Evolutionary conservation across 1,140 invertebrate genomes (phyloP), one percentile per base, ranked within the genome.

Genomic region (Schlechtendalia chinensis): DNA sequence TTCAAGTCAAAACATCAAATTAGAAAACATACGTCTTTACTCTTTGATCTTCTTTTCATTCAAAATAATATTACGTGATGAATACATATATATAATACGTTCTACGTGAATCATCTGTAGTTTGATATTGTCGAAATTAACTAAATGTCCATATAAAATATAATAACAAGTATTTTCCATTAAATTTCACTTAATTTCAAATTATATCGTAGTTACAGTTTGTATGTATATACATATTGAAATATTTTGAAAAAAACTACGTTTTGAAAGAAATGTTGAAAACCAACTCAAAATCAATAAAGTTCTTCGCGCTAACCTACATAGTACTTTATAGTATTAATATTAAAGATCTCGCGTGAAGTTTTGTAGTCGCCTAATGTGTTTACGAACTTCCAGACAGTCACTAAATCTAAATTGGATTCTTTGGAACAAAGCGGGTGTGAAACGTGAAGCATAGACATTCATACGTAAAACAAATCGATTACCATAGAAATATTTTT

Each of bases 351-450:
- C 24, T 29, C 47, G 16, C 67, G 45, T 71, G 22, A 71, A 50
- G 22, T 50, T 71, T 71, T 50, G 67, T 50, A 71, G 29, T 24
- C 47, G 17, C 17, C 45, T 53, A 53, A 71, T 71, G 45, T 71
- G 47, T 71, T 71, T 71, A 71, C 47, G 16, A 19, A 27, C 67
- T 47, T 53, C 5, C 24, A 71, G 47, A 71, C 67, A 50, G 45
- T 53, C 67, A 53, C 45, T 71, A 71, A 71, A 71, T 71, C 50
- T 29, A 71, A 71, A 71, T 71, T 71, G 67, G 45, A 53, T 71
- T 71, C 50, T 24, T 71, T 45, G 47, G 45, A 71, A 45, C 16
- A 71, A 71, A 71, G 67, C 27, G 47, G 17, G 24, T 71, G 47
- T 71, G 67, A 71, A 53, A 53, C 45, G 22, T 53, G 45, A 3